Conservation (phyloP, 2,113 vertebrate genomes). For the Myotis davidii region DNA sequence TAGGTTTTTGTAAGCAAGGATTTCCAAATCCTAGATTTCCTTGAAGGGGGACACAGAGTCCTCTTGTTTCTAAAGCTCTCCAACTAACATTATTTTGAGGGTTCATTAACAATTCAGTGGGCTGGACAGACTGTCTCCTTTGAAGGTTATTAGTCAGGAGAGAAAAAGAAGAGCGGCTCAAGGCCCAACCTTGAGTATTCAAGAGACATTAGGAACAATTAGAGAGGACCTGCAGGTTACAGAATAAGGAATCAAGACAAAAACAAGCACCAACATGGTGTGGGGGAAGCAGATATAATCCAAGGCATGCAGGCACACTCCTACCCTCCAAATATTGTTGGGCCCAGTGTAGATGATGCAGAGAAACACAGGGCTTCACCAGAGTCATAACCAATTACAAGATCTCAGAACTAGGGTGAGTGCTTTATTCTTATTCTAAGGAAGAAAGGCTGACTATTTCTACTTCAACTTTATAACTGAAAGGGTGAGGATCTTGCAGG, state of each 20-base stretch:
- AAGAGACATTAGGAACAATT: neutral
- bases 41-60: neutral
- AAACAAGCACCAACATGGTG: neutral
- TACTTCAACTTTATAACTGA: neutral
- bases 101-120: slow-evolving; percentile 16
- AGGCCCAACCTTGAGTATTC: neutral
- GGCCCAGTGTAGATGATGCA: neutral
- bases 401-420: neutral
- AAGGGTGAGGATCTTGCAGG: neutral
- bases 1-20: slow-evolving; percentile 44
- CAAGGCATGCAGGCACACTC: neutral
- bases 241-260: neutral
- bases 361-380: neutral
- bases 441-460: neutral
- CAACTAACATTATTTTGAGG: neutral
- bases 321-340: neutral
- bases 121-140: neutral
- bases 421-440: neutral
- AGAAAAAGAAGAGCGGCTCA: neutral
- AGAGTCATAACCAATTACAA: neutral
- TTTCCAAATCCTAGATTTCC: slow-evolving; percentile 48
- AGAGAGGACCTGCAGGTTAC: neutral
- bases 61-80: neutral
- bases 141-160: neutral
- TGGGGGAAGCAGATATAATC: neutral